A percentile compares a stretch with the other conserved stretches of the same genome.
Conservation (phyloP, 2,113 vertebrate species). For the Laticauda colubrina region DNA sequence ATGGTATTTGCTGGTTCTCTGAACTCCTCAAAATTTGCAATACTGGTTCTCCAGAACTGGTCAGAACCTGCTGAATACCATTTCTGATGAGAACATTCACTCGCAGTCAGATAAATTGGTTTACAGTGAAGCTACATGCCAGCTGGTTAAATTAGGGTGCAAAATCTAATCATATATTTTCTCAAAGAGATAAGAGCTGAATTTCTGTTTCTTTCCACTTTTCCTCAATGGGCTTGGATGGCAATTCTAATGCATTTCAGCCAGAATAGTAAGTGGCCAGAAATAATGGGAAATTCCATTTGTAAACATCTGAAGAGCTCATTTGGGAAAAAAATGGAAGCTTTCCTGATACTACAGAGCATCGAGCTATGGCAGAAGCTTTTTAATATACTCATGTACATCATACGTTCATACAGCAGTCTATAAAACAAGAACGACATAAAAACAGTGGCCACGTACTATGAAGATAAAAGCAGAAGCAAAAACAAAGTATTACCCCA, state of each 20-base stretch:
- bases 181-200: background rate
- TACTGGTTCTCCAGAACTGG: too few relatives aligned
- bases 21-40: too few relatives aligned
- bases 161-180: background rate
- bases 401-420: background rate
- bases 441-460: background rate
- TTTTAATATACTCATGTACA: background rate
- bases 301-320: background rate
- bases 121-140: background rate
- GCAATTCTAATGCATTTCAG: background rate
- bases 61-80: too few relatives aligned
- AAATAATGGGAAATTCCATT: background rate
- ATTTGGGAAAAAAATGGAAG: background rate
- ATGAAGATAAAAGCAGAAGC: background rate
- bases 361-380: background rate
- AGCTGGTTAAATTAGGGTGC: background rate
- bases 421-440: background rate
- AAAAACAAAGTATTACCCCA: background rate
- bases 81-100: background rate
- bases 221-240: background rate
- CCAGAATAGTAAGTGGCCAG: background rate
- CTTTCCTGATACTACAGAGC: background rate
- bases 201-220: background rate
- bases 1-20: too few relatives aligned
- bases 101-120: background rate